These are phyloP conservation scores for Odontamblyopus rebecca DNA, from an alignment of 2,797 vertebrate genomes.

Conservation along the genomic window DNA sequence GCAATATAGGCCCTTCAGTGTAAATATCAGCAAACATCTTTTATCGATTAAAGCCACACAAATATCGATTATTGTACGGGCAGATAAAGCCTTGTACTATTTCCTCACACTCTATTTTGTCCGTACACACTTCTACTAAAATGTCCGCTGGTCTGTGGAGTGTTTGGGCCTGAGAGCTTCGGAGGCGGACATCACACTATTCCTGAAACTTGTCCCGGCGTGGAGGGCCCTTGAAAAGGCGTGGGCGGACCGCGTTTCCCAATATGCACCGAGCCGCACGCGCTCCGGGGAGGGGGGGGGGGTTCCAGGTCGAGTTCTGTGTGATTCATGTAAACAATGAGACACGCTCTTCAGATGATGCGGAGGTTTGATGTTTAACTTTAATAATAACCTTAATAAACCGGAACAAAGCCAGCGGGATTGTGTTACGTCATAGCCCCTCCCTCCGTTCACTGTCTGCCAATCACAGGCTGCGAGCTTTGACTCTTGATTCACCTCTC, in stretches of 20 bases:
- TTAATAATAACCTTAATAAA: not conserved
- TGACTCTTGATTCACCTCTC: no score
- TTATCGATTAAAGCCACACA: no score
- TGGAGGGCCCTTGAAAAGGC: not conserved
- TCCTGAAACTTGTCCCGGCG: slow-evolving; percentile 1
- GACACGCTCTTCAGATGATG: not conserved
- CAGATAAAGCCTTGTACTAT: no score
- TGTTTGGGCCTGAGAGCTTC: not conserved
- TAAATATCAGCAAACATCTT: no score
- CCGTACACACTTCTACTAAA: no score
- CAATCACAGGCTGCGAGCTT: no score
- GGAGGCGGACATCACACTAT: not conserved
- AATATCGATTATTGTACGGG: no score
- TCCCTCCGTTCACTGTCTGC: no score
- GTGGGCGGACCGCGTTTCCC: slow-evolving; percentile 1
- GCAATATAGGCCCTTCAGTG: no score
- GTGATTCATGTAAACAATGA: slow-evolving; percentile 3
- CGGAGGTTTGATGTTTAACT: not conserved
- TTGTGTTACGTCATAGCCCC: no score
- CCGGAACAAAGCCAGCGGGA: not conserved
- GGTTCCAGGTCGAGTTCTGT: not conserved
- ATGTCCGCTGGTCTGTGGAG: not conserved
- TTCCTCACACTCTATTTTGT: no score
- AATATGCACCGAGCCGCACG: not conserved
- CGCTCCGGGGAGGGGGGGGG: not conserved